These are phyloP conservation scores for Paraescarpia echinospica DNA, from an alignment of 1,140 invertebrate genomes.

Conservation along the genomic window DNA sequence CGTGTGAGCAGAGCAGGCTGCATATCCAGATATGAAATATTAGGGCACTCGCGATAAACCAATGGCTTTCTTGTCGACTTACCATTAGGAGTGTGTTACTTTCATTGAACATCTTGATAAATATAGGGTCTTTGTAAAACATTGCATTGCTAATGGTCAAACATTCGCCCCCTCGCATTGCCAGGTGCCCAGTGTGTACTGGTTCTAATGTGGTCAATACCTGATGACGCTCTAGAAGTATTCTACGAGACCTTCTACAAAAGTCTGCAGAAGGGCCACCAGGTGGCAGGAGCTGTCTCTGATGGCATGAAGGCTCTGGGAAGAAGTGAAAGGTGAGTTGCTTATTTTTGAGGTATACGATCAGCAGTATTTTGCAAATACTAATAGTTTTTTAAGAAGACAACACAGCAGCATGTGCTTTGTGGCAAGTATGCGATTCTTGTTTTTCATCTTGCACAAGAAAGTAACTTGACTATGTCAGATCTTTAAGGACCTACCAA, in stretches of 20 bases:
- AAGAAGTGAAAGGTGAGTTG: not conserved
- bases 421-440: too few relatives aligned
- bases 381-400: not conserved
- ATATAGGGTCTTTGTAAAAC: not conserved
- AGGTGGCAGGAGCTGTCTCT: conserved; percentile 37
- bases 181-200: conserved; percentile 52
- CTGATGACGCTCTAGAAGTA: conserved; percentile 41
- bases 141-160: not conserved
- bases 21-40: too few relatives aligned
- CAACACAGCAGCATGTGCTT: not conserved
- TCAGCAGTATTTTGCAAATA: not conserved
- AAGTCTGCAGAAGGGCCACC: conserved; percentile 36
- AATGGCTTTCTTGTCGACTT: too few relatives aligned
- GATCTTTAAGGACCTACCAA: too few relatives aligned
- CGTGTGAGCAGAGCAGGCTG: too few relatives aligned
- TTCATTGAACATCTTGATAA: not conserved
- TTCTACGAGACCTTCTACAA: conserved; percentile 49
- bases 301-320: conserved; percentile 23
- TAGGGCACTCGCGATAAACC: not conserved
- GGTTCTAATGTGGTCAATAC: conserved; percentile 40
- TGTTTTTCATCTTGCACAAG: too few relatives aligned
- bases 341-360: not conserved
- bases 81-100: too few relatives aligned
- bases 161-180: not conserved
- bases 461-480: not conserved